Evolutionary conservation across 2,888 invertebrate species (phyloP).

Genomic region (Hypsopygia costalis): DNA sequence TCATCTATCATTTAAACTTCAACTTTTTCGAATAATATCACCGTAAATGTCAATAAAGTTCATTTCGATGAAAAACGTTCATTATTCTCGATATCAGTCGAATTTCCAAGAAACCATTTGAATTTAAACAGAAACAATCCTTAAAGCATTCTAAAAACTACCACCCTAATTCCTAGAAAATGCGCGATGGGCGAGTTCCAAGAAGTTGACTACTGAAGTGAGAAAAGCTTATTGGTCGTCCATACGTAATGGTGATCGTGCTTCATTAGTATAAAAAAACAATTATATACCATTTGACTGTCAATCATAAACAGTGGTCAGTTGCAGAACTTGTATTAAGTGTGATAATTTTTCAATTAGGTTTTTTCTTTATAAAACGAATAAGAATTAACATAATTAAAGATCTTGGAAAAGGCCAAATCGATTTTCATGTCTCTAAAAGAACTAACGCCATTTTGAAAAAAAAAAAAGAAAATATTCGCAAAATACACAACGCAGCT

Average conservation of each 20-base stretch:
- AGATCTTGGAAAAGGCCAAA: too few species aligned
- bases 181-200: slow-evolving; percentile 22
- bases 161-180: slow-evolving; percentile 12
- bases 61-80: slow-evolving; percentile 11
- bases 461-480: too few species aligned
- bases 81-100: slow-evolving; percentile 32
- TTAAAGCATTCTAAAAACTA: slow-evolving; percentile 11
- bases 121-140: slow-evolving; percentile 4
- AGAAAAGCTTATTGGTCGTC: neutral
- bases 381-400: too few species aligned
- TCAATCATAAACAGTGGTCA: neutral
- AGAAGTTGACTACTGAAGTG: slow-evolving; percentile 37
- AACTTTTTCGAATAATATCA: neutral
- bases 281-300: neutral
- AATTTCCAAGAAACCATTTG: slow-evolving; percentile 13
- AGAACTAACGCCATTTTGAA: too few species aligned
- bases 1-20: neutral
- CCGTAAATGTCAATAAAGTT: slow-evolving; percentile 11
- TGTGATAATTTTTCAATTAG: too few species aligned
- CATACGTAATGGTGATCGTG: too few species aligned
- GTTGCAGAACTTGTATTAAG: neutral
- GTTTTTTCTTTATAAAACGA: too few species aligned
- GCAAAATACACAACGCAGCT: too few species aligned
- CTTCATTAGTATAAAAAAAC: slow-evolving; percentile 3
- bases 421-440: too few species aligned